These are phyloP conservation scores for Myoxocephalus aenaeus DNA, from an alignment of 2,797 vertebrate genomes.

Conservation along the genomic window DNA sequence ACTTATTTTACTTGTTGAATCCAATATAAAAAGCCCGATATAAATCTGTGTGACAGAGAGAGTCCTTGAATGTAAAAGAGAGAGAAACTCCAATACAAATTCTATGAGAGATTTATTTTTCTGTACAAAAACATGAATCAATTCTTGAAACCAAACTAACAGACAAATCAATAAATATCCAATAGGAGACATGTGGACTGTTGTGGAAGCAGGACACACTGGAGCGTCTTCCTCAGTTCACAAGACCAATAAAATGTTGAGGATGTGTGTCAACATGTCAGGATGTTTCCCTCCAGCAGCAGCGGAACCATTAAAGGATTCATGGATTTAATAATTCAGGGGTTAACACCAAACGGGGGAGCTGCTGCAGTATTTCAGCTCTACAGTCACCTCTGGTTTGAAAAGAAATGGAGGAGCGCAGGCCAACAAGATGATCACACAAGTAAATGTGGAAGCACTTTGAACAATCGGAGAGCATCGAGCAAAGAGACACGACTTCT, in stretches of 20 bases:
- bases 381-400: background rate
- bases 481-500: background rate
- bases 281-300: conserved; percentile 17
- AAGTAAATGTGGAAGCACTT: conserved; percentile 26
- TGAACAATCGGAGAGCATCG: background rate
- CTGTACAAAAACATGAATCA: background rate
- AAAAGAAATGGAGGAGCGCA: background rate
- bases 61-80: background rate
- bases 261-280: conserved; percentile 51
- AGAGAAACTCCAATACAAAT: background rate
- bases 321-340: conserved; percentile 3
- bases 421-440: conserved; percentile 1
- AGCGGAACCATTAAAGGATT: conserved; percentile 36
- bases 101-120: background rate
- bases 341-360: conserved; percentile 1
- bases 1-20: background rate
- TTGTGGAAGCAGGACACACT: conserved; percentile 6
- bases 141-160: background rate
- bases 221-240: conserved; percentile 33
- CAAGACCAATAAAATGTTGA: conserved; percentile 23
- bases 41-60: background rate
- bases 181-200: background rate
- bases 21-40: background rate
- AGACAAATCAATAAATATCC: conserved; percentile 1
- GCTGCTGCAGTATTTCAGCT: conserved; percentile 14